phyloP scores from a whole-genome alignment of 1,140 invertebrate genomes.

The Heliconius nattereri region DNA sequence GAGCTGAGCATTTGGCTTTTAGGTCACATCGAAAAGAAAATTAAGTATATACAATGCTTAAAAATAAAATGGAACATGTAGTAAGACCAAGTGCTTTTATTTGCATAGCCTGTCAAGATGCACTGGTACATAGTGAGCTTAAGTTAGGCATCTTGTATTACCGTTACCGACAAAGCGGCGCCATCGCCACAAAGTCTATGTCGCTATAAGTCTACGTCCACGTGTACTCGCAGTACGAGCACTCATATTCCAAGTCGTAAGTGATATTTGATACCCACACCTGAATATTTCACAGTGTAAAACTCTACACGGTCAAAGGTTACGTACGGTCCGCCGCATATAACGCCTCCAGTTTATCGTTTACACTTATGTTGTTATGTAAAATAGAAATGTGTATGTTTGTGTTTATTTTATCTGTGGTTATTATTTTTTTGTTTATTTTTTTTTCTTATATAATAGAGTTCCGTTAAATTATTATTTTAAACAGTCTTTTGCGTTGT shows the following conservation, averaged over 20 bases:
- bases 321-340: constrained; percentile 7
- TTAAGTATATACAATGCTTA: neutral
- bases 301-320: constrained; percentile 34
- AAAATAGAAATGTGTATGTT: neutral
- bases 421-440: neutral
- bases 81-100: constrained; percentile 34
- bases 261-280: constrained; percentile 36
- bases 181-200: constrained; percentile 41
- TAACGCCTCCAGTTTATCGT: neutral
- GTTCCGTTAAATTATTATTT: too few species aligned
- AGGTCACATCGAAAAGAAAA: neutral
- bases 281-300: constrained; percentile 30
- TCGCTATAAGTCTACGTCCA: constrained; percentile 34
- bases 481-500: too few species aligned
- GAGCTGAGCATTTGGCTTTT: neutral
- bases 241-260: constrained; percentile 44
- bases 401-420: neutral
- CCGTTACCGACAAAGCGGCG: constrained; percentile 68
- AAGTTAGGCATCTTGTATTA: constrained; percentile 70
- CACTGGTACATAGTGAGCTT: constrained; percentile 48
- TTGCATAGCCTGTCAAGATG: constrained; percentile 44
- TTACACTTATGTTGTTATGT: constrained; percentile 4
- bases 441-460: too few species aligned
- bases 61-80: neutral
- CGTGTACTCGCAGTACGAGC: constrained; percentile 45